Evolutionary conservation across 2,797 vertebrate genomes (phyloP).

Genomic region (Pangasius krempfi): DNA sequence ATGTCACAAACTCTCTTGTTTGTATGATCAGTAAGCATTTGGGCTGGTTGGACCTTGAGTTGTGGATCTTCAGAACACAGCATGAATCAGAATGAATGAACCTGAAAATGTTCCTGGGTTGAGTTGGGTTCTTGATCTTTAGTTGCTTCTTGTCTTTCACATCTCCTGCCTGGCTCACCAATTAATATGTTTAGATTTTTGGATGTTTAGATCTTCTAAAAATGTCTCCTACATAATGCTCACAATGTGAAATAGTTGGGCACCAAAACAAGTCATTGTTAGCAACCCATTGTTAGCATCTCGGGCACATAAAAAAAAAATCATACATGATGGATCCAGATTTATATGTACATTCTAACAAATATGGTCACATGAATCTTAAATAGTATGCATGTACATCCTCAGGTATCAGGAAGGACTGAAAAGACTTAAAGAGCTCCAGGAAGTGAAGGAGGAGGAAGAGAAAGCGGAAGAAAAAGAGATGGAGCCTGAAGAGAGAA

Average conservation of each 20-base stretch:
- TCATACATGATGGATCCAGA: neutral
- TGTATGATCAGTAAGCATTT: neutral
- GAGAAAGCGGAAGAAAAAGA: constrained; percentile 66
- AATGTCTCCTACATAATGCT: neutral
- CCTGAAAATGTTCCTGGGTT: neutral
- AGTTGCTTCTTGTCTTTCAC: neutral
- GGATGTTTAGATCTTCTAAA: neutral
- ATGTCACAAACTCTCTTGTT: neutral
- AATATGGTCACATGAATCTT: neutral
- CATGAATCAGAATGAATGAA: neutral
- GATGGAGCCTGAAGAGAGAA: constrained; percentile 65
- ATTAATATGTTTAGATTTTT: neutral
- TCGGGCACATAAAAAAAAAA: no score
- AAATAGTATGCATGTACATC: constrained; percentile 38
- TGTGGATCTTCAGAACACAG: neutral
- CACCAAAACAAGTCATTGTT: neutral
- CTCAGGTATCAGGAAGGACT: constrained; percentile 78
- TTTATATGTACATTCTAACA: no score
- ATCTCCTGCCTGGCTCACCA: neutral
- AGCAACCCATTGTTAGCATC: neutral
- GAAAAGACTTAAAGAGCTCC: constrained; percentile 70
- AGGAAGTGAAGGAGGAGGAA: constrained; percentile 71
- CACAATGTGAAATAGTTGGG: neutral
- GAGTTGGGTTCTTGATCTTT: neutral
- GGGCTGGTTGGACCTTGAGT: neutral